Conservation (phyloP, 2,113 vertebrate genomes). For the Campylomormyrus tamandua region DNA sequence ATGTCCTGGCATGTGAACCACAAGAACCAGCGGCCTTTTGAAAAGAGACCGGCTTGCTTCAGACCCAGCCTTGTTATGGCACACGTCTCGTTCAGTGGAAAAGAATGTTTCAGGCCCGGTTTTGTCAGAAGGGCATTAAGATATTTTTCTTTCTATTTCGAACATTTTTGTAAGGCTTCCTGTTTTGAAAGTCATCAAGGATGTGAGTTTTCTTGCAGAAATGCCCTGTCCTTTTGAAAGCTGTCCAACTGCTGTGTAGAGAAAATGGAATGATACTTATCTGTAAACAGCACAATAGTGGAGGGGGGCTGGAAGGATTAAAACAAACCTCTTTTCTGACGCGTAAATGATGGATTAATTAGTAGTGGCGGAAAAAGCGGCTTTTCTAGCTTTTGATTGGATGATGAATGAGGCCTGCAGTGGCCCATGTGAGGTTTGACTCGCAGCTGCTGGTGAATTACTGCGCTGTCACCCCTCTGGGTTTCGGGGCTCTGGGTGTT, state of each 20-base stretch:
- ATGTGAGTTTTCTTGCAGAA: slow-evolving; percentile 66
- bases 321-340: slow-evolving; percentile 4
- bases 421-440: slow-evolving; percentile 60
- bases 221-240: slow-evolving; percentile 68
- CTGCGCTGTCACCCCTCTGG: slow-evolving; percentile 45
- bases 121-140: background rate
- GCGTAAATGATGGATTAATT: slow-evolving; percentile 59
- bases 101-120: background rate
- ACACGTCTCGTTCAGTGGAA: background rate
- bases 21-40: background rate
- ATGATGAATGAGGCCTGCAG: slow-evolving; percentile 50
- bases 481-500: background rate
- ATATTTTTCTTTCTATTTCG: slow-evolving; percentile 46
- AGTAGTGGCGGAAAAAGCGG: slow-evolving; percentile 22
- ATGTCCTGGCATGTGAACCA: background rate
- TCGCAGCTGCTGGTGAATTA: slow-evolving; percentile 54
- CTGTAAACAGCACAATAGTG: slow-evolving; percentile 59
- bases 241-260: slow-evolving; percentile 64
- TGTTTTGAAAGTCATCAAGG: slow-evolving; percentile 75
- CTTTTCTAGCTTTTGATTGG: slow-evolving; percentile 47
- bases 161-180: slow-evolving; percentile 54
- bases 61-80: background rate
- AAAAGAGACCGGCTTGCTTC: background rate
- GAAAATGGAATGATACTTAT: slow-evolving; percentile 64
- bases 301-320: slow-evolving; percentile 36